Conservation (phyloP, 2,888 invertebrate genomes). For the Ormyrus thymus region DNA sequence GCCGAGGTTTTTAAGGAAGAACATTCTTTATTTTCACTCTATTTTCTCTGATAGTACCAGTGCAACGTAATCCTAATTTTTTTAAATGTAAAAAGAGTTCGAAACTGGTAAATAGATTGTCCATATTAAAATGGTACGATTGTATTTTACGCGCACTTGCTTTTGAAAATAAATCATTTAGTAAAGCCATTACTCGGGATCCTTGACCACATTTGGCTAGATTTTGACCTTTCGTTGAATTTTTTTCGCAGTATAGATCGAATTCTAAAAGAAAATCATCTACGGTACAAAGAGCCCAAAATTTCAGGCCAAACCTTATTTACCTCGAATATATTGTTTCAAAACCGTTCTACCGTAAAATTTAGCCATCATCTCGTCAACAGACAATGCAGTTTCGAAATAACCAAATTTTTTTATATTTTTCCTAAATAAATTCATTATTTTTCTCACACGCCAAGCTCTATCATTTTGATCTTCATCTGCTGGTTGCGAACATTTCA, state of each 20-base stretch:
- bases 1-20: constrained; percentile 3
- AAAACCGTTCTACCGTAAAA: constrained; percentile 41
- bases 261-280: constrained; percentile 52
- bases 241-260: constrained; percentile 51
- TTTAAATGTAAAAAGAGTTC: constrained; percentile 54
- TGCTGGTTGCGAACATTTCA: constrained; percentile 49
- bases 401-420: constrained; percentile 20
- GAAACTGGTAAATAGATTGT: constrained; percentile 53
- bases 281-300: constrained; percentile 50
- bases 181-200: constrained; percentile 51
- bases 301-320: constrained; percentile 48
- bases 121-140: constrained; percentile 51
- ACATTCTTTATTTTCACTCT: constrained; percentile 1
- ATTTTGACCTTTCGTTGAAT: constrained; percentile 11
- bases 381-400: constrained; percentile 4
- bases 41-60: constrained; percentile 19
- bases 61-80: constrained; percentile 44
- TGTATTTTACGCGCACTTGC: constrained; percentile 44
- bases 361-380: constrained; percentile 48
- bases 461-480: constrained; percentile 49
- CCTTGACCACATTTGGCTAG: constrained; percentile 51
- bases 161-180: constrained; percentile 49
- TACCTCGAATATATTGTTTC: constrained; percentile 51
- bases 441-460: constrained; percentile 31
- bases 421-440: constrained; percentile 26